Evolutionary conservation across 2,113 vertebrate species (phyloP), one percentile per base, ranked within the genome.

Genomic region (Epinephelus cyanopodus): DNA sequence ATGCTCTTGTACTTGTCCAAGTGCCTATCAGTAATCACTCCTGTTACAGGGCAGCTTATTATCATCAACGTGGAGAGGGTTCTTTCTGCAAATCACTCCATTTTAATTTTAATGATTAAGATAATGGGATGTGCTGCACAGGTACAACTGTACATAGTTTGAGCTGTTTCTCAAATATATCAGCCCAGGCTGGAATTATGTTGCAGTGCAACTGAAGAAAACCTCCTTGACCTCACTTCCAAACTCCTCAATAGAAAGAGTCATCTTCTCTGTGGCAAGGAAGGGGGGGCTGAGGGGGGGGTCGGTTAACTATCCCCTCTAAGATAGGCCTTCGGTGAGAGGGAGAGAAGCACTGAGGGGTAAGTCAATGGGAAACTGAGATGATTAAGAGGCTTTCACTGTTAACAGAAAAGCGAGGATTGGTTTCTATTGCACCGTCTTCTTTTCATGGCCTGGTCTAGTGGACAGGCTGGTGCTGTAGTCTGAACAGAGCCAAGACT

Each of bases 321-420:
- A 82, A 89, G 93, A 90, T 86, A 74, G 82, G 81, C 87, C 86
- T 87, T 91, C 77, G 86, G 74, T 79, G 79, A 87, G 88, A 88
- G 86, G 56, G 79, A 90, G 90, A 92, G 88, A 87, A 80, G 85
- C 87, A 89, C 9, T 23, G 81, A 77, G 87, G 87, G 89, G 74
- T 74, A 82, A 94, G 93, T 96, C 94, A 94, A 95, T 96, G 93
- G 92, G 93, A 95, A 95, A 91, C 89, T 79, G 93, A 95, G 95
- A 95, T 95, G 94, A 96, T 95, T 95, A 95, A 95, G 93, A 95
- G 94, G 93, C 92, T 95, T 93, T 95, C 84, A 92, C 92, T 94
- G 93, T 93, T 94, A 94, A 94, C 94, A 95, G 94, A 95, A 92
- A 91, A 88, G 92, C 86, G 82, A 90, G 92, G 93, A 95, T 96